These are phyloP conservation scores for Aphis gossypii DNA, from an alignment of 1,140 invertebrate genomes.

Conservation along the genomic window DNA sequence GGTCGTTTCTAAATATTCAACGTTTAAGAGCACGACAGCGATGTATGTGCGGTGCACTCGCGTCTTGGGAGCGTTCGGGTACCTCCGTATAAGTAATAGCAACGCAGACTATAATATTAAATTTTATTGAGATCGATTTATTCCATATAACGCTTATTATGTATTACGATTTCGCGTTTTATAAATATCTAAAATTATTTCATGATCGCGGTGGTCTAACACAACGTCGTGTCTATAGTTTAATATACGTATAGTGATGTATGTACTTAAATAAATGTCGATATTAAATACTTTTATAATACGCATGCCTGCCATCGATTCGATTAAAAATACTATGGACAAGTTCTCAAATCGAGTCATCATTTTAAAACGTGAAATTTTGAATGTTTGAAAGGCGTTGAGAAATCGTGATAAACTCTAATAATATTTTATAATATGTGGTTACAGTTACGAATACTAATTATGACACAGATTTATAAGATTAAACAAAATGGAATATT, in stretches of 20 bases:
- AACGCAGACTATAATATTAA: not conserved
- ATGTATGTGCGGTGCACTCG: too few species aligned
- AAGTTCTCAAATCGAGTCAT: not conserved
- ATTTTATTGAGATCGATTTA: slow-evolving; percentile 13
- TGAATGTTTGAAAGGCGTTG: not conserved
- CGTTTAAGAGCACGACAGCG: not conserved
- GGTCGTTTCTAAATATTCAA: not conserved
- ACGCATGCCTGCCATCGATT: not conserved
- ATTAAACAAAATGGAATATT: not conserved
- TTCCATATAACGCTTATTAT: not conserved
- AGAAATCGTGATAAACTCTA: not conserved
- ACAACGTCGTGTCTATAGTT: not conserved
- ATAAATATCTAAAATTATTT: not conserved
- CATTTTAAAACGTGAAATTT: not conserved
- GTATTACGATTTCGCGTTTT: not conserved
- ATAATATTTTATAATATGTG: not conserved
- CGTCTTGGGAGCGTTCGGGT: not conserved
- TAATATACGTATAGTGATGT: not conserved
- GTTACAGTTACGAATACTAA: not conserved
- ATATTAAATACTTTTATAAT: slow-evolving; percentile 4
- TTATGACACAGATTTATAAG: not conserved
- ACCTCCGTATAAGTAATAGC: not conserved
- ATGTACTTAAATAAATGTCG: slow-evolving; percentile 11
- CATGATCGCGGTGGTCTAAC: not conserved
- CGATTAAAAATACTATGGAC: not conserved